A percentile compares a stretch with the other conserved stretches of the same genome.
phyloP scores from a whole-genome alignment of 2,113 vertebrate genomes.

The Corapipo altera region DNA sequence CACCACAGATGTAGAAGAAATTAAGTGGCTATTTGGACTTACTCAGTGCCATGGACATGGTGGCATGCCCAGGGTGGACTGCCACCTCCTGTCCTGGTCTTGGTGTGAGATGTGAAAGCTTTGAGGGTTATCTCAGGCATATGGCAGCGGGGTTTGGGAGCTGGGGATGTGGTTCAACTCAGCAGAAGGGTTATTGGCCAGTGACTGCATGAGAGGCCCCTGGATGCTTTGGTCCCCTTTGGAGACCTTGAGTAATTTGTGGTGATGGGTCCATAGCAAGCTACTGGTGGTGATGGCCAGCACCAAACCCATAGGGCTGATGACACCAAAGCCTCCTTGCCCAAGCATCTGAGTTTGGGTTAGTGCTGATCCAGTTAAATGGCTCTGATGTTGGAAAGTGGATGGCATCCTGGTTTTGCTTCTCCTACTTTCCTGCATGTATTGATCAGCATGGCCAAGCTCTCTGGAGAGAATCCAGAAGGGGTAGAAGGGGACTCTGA shows the following conservation, averaged over 20 bases:
- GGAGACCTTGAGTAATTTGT: not conserved
- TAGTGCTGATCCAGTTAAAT: not conserved
- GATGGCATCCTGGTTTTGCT: not conserved
- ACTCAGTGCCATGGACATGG: fast-evolving
- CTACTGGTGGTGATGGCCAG: not conserved
- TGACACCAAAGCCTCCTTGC: not conserved
- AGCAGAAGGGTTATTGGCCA: not conserved
- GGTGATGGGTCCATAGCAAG: not conserved
- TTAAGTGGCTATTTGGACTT: not conserved
- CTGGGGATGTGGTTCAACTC: not conserved
- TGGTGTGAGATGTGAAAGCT: not conserved
- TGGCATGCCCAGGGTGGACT: not conserved
- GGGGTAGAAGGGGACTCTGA: not conserved
- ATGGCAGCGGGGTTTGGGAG: not conserved
- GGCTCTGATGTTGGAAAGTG: not conserved
- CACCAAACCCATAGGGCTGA: not conserved
- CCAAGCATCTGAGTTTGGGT: too few species aligned
- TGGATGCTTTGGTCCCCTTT: not conserved
- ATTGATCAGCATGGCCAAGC: not conserved
- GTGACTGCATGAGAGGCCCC: not conserved
- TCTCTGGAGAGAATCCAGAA: not conserved
- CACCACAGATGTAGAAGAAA: not conserved
- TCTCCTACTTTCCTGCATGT: not conserved
- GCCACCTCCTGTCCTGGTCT: not conserved
- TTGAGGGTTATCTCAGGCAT: not conserved